Evolutionary conservation across 2,888 invertebrate species (phyloP).

Genomic region (Boloria selene): DNA sequence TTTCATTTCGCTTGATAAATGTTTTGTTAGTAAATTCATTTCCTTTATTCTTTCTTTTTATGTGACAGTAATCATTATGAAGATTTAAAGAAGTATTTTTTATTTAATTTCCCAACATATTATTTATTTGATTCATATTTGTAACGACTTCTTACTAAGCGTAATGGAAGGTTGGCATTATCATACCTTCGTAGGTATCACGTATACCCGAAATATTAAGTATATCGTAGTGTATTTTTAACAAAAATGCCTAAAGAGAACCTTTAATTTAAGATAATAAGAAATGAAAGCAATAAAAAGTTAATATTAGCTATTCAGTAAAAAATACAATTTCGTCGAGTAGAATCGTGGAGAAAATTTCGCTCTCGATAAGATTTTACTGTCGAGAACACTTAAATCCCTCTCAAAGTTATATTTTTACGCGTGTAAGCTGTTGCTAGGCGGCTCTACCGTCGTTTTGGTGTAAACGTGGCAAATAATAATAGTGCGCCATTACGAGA

Average conservation of each 20-base stretch:
- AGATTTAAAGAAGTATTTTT: too few species aligned
- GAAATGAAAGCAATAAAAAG: neutral
- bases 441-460: constrained; percentile 10
- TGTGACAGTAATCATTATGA: too few species aligned
- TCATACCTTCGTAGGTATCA: too few species aligned
- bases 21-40: too few species aligned
- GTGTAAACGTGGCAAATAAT: constrained; percentile 22
- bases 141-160: too few species aligned
- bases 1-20: too few species aligned
- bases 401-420: constrained; percentile 1
- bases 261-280: neutral
- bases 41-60: too few species aligned
- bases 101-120: too few species aligned
- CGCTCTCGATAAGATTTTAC: constrained; percentile 1
- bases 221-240: too few species aligned
- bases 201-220: too few species aligned
- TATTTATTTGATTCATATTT: too few species aligned
- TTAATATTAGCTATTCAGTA: neutral
- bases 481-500: constrained; percentile 24
- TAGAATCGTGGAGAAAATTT: neutral
- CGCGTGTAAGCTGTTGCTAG: constrained; percentile 14
- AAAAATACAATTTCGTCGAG: neutral
- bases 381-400: constrained; percentile 7
- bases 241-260: neutral
- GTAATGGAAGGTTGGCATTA: too few species aligned